Evolutionary conservation across 2,113 vertebrate species (phyloP), one percentile per base, ranked within the genome.

Genomic region (Triplophysa siluroides): DNA sequence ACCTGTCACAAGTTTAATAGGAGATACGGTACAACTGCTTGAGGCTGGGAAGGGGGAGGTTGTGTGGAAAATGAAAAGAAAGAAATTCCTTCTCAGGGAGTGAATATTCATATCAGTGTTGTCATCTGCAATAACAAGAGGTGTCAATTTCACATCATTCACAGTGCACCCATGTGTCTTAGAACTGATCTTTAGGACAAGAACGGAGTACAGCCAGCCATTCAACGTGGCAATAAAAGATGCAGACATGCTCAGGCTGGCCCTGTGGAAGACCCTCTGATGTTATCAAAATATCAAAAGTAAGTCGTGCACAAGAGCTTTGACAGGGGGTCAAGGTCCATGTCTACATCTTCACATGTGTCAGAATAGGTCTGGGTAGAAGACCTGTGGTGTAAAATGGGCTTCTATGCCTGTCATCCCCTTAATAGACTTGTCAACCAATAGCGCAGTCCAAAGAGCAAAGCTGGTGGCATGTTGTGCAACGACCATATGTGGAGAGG

Each of bases 351-450:
- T 83, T 83, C 68, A 70, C 80, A 69, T 85, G 81, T 83, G 83
- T 81, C 83, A 80, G 83, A 58, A 67, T 84, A 80, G 76, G 85
- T 81, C 81, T 83, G 83, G 83, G 52, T 77, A 76, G 78, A 47
- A 84, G 84, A 79, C 78, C 78, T 54, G 33, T 65, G 70, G 83
- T 80, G 84, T 81, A 83, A 52, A 87, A 87, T 84, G 83, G 86
- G 81, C 83, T 82, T 84, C 82, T 83, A 76, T 58, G 83, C 83
- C 68, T 85, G 84, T 87, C 81, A 84, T 83, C 76, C 73, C 66
- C 80, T 80, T 87, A 87, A 87, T 85, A 85, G 82, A 87, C 78
- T 80, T 85, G 86, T 87, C 85, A 85, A 64, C 54, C 79, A 73
- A 75, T 83, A 78, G 72, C 85, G 67, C 69, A 78, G 72, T 77